Evolutionary conservation across 1,140 invertebrate genomes (phyloP), one percentile per base, ranked within the genome.

Genomic region (Drosophila bifasciata): DNA sequence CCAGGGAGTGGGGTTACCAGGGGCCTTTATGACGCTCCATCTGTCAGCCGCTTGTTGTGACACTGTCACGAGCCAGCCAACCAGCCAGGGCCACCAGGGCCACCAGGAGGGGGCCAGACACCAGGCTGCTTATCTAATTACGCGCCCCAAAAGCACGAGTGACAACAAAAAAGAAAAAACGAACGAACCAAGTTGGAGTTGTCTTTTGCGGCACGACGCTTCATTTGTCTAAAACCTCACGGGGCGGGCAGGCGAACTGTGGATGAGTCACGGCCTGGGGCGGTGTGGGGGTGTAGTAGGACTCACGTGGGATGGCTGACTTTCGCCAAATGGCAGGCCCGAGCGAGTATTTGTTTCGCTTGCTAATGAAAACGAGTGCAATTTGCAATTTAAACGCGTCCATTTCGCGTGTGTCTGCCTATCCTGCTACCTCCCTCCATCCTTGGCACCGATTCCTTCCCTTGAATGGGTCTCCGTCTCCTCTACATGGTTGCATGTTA

Each of bases 1-100:
- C n/a, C n/a, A n/a, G n/a, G n/a, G n/a, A n/a, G n/a, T n/a, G n/a
- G n/a, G n/a, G n/a, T n/a, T n/a, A n/a, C n/a, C n/a, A n/a, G n/a
- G n/a, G n/a, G n/a, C 76, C 66, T 84, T 84, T 84, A 84, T 84
- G 80, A 84, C 72, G 80, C 80, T 84, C 68, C 80, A 84, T 84
- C 80, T 84, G 80, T 84, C 80, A 84, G 73, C 80, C 63, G 81
- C 80, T 85, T 56, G 80, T 85, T 84, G 79, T 76, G 80, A 76
- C 79, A 68, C 36, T 19, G 4, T 7, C 15, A 39, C 19, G 17
- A 7, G 32, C 23, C 15, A 11, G 23, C n/a, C n/a, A n/a, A n/a
- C n/a, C n/a, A n/a, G n/a, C n/a, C n/a, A n/a, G n/a, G n/a, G n/a
- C n/a, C n/a, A n/a, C n/a, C n/a, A n/a, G n/a, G n/a, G n/a, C n/a